A percentile compares a stretch with the other conserved stretches of the same genome.
Evolutionary conservation across 2,797 vertebrate genomes (phyloP).

Genomic region (Morus bassanus): DNA sequence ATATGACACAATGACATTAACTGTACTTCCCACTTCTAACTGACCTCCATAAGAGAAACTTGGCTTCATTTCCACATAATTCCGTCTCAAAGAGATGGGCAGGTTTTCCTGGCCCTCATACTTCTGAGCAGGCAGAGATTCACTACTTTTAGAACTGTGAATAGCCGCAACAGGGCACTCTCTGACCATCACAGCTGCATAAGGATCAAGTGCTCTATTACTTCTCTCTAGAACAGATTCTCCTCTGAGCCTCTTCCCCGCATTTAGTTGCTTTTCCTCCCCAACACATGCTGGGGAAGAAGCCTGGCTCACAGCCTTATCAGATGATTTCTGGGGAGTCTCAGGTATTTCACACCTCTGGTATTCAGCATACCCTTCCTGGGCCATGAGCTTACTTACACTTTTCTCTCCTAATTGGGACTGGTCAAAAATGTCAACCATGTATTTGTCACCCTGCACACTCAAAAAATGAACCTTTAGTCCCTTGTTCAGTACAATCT

Average conservation of each 20-base stretch:
- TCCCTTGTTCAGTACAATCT: constrained; percentile 79
- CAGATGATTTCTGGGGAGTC: not conserved
- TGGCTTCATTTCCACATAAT: constrained; percentile 34
- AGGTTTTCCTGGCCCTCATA: not conserved
- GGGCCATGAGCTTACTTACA: constrained; percentile 79
- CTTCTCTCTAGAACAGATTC: not conserved
- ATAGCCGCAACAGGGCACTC: not conserved
- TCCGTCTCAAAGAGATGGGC: not conserved
- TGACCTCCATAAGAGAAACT: constrained; percentile 62
- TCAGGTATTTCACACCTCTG: constrained; percentile 49
- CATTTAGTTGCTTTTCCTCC: not conserved
- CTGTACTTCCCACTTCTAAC: constrained; percentile 84
- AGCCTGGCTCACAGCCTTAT: not conserved
- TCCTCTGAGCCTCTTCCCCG: not conserved
- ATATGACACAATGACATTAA: constrained; percentile 85
- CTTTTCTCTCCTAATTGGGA: constrained; percentile 77
- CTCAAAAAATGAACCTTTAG: constrained; percentile 77
- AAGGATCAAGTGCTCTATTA: not conserved
- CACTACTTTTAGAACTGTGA: not conserved
- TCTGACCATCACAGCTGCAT: not conserved
- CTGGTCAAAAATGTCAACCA: constrained; percentile 81
- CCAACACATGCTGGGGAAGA: not conserved
- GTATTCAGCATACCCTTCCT: constrained; percentile 73
- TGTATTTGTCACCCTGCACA: constrained; percentile 70
- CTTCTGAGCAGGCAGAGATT: not conserved